A percentile compares a stretch with the other conserved stretches of the same genome.
Conservation (phyloP, 2,888 invertebrate genomes). For the Volucella inflata region DNA sequence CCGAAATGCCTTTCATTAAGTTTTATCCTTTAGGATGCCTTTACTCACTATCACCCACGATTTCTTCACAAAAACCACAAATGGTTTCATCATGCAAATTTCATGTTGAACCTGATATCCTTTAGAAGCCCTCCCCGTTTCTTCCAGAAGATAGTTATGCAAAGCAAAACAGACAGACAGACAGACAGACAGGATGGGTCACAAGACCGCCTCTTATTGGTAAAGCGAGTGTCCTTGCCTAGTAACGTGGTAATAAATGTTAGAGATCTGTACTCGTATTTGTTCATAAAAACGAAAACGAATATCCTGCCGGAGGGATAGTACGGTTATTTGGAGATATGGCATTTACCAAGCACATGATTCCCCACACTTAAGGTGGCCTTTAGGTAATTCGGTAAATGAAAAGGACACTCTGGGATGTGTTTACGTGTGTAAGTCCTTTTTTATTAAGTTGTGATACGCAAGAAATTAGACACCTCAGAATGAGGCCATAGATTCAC, state of each 20-base stretch:
- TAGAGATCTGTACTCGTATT: background rate
- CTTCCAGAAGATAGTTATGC: too few relatives aligned
- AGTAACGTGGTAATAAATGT: constrained; percentile 50
- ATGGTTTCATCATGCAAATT: constrained; percentile 57
- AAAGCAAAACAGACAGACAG: background rate
- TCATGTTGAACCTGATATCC: constrained; percentile 50
- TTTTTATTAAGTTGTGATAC: constrained; percentile 71
- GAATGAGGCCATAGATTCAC: constrained; percentile 38
- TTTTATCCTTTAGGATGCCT: constrained; percentile 31
- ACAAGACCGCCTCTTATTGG: constrained; percentile 9
- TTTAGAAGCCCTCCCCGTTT: background rate
- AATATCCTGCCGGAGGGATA: constrained; percentile 23
- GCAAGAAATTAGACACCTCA: constrained; percentile 68
- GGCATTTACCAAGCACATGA: constrained; percentile 32
- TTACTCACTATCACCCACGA: background rate
- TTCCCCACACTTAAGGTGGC: constrained; percentile 59
- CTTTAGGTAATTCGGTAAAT: constrained; percentile 59
- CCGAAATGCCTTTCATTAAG: constrained; percentile 49
- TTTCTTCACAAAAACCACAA: constrained; percentile 10
- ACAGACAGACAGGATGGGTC: background rate
- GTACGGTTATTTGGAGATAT: constrained; percentile 40
- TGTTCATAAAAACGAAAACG: background rate
- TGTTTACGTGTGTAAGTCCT: constrained; percentile 70
- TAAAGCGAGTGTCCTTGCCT: background rate
- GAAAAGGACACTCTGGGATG: constrained; percentile 65